These are phyloP conservation scores for Pomatorhinus ruficollis DNA, from an alignment of 2,113 vertebrate species.

Conservation along the genomic window DNA sequence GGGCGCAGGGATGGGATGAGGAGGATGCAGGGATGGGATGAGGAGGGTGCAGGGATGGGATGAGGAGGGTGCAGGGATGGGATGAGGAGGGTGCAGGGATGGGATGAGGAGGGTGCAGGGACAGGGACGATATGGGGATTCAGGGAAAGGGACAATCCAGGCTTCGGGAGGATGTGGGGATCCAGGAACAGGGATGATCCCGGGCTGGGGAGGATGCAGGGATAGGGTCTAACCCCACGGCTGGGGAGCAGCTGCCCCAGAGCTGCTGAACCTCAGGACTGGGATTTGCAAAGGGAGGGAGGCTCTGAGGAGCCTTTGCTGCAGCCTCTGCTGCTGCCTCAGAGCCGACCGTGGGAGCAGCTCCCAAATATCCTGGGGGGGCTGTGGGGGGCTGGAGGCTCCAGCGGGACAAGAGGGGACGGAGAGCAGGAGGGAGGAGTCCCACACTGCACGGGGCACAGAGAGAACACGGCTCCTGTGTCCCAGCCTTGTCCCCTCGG, in stretches of 20 bases:
- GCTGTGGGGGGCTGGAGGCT: background rate
- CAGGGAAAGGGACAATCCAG: no score
- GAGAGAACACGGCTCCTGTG: background rate
- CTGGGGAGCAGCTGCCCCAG: background rate
- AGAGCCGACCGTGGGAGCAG: no score
- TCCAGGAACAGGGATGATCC: background rate
- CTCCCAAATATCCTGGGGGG: background rate
- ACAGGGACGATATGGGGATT: no score
- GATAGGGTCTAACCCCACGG: background rate
- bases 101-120: no score
- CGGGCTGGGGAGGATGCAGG: background rate
- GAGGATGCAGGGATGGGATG: no score
- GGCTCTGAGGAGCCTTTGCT: background rate
- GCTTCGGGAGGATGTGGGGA: background rate
- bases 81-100: no score
- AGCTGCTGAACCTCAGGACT: background rate
- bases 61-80: no score
- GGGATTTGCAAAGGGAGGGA: background rate
- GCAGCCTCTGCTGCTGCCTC: background rate
- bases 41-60: no score
- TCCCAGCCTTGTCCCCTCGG: background rate
- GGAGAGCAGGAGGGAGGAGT: background rate
- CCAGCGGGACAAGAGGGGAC: fast-evolving
- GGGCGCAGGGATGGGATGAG: no score
- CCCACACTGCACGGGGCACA: fast-evolving